Conservation (phyloP, 2,888 invertebrate species). For the Synanthedon myopaeformis region DNA sequence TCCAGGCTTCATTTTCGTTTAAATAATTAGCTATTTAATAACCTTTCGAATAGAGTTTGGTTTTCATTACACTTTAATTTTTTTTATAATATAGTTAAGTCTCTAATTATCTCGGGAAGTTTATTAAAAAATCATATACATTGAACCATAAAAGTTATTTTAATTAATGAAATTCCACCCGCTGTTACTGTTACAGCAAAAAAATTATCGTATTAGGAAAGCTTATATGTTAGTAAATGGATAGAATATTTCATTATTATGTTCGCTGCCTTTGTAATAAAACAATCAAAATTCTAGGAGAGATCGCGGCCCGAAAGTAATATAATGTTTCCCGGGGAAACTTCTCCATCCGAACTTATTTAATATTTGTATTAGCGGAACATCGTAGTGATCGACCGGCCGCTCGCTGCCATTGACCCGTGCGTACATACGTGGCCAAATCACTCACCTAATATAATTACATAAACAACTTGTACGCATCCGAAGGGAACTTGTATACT, state of each 20-base stretch:
- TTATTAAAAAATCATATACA: no score
- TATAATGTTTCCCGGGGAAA: conserved; percentile 60
- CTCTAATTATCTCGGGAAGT: no score
- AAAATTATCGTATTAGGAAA: no score
- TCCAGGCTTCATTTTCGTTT: no score
- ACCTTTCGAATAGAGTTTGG: no score
- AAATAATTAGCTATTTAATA: no score
- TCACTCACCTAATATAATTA: conserved; percentile 13
- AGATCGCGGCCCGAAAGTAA: conserved; percentile 43
- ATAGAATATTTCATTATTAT: not conserved
- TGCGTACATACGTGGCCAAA: conserved; percentile 24
- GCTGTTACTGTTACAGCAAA: no score
- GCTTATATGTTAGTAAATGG: not conserved
- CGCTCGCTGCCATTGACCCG: conserved; percentile 18
- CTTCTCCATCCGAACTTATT: conserved; percentile 61
- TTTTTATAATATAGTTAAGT: no score
- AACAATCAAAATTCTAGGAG: conserved; percentile 57
- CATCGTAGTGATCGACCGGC: conserved; percentile 21
- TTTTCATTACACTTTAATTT: no score
- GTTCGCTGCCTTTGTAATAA: conserved; percentile 22
- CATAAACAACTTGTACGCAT: not conserved
- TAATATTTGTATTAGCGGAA: conserved; percentile 59
- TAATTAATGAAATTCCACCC: no score
- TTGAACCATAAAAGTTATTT: no score
- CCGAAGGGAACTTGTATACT: no score